A percentile compares a stretch with the other conserved stretches of the same genome.
phyloP scores from a whole-genome alignment of 2,888 invertebrate genomes.

The Caenorhabditis doughertyi region DNA sequence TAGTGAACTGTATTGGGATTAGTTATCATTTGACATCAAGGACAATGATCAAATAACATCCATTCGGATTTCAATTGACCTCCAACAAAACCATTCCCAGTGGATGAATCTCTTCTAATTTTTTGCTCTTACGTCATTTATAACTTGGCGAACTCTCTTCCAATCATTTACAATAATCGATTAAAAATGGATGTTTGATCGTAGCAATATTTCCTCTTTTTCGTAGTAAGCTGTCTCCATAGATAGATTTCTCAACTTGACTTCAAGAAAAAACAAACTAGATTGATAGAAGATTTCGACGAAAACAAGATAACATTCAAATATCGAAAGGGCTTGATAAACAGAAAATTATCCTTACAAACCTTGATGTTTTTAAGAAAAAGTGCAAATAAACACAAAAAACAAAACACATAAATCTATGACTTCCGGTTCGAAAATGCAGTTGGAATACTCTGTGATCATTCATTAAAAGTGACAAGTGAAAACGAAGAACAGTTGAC shows the following conservation, averaged over 20 bases:
- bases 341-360: constrained; percentile 1
- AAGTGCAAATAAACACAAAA: constrained; percentile 12
- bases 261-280: constrained; percentile 9
- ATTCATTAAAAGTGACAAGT: not conserved
- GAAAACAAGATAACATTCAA: constrained; percentile 16
- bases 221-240: not conserved
- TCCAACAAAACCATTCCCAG: no score
- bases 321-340: not conserved
- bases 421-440: constrained; percentile 5
- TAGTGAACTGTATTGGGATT: no score
- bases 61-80: not conserved
- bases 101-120: no score
- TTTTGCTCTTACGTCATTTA: not conserved
- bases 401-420: not conserved
- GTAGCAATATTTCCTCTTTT: not conserved
- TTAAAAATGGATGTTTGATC: not conserved
- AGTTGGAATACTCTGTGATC: not conserved
- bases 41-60: not conserved
- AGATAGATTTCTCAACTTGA: not conserved
- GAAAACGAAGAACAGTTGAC: constrained; percentile 18
- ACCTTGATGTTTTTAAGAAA: not conserved
- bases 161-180: not conserved
- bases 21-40: not conserved
- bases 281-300: not conserved
- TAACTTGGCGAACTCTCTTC: not conserved